Base-by-base conservation (phyloP, 2,888 invertebrate genomes). In the Creontiades dilutus region DNA sequence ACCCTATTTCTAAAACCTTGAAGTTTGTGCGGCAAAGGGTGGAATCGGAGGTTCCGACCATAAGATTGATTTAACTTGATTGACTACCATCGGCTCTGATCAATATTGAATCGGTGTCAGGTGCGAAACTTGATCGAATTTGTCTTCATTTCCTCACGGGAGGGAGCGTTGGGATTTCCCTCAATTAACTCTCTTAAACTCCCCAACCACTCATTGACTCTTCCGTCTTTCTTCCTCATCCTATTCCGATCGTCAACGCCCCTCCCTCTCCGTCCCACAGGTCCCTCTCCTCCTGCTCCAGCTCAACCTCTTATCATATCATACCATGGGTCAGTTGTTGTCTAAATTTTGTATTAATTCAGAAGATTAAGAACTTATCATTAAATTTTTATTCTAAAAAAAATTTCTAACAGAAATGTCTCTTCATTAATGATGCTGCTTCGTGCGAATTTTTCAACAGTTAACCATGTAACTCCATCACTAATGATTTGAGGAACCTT, bases 101-200 rank as follows among this genome's bases (percentile, higher is more conserved):
- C 78, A 78, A 78, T 78, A 78, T 78, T 46, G 78, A 78, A 78
- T 78, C 78, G 46, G 78, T 12, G 78, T 78, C 78, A 78, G 78
- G 78, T 78, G 78, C 78, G 78, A 78, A 28, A 68, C 78, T 47
- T 78, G 46, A 78, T 78, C 78, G 78, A 78, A 78, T 78, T 78
- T 78, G 78, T 78, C 78, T 78, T 78, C 78, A 47, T 78, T 78
- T 78, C 46, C 78, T n/a, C 16, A 28, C 13, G 76, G 28, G 28
- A 11, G 46, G 46, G 47, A 16, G 78, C n/a, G 37, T 12, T 9
- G n/a, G 47, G 46, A 4, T n/a, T 37, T 19, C 19, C 47, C 37
- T 78, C 47, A 78, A 78, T 78, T 78, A 78, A 78, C 78, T 78
- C 78, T 78, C 14, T 78, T 46, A 46, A 37, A 2, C 37, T 7